Percentiles rank a stretch among this genome's conserved stretches.
Conservation (phyloP, 2,888 invertebrate genomes). For the Metalampra italica region DNA sequence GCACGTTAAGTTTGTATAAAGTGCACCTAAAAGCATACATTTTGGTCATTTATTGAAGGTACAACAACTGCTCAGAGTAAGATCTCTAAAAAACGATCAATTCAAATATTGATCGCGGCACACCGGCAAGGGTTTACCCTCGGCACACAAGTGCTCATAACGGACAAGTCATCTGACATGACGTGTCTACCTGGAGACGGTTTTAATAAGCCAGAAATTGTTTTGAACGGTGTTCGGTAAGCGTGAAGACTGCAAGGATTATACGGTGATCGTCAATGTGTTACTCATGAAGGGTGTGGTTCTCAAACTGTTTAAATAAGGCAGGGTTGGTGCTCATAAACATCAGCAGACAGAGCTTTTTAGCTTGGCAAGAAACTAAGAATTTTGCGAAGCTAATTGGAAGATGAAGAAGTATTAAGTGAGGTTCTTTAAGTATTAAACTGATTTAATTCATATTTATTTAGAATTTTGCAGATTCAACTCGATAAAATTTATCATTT, state of each 20-base stretch:
- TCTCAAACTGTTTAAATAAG: slow-evolving; percentile 41
- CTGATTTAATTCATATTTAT: too few relatives aligned
- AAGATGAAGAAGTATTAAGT: too few relatives aligned
- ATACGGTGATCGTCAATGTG: slow-evolving; percentile 49
- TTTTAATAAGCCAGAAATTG: slow-evolving; percentile 75
- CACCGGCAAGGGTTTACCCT: slow-evolving; percentile 34
- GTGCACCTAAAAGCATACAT: too few relatives aligned
- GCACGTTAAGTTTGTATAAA: too few relatives aligned
- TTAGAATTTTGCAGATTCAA: too few relatives aligned
- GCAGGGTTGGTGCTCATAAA: too few relatives aligned
- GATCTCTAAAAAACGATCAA: not conserved
- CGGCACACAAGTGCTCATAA: slow-evolving; percentile 21
- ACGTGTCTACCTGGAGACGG: slow-evolving; percentile 48
- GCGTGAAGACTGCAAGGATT: slow-evolving; percentile 72
- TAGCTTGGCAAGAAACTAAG: too few relatives aligned
- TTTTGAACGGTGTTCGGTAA: slow-evolving; percentile 67
- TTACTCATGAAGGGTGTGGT: slow-evolving; percentile 24
- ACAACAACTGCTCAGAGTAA: not conserved
- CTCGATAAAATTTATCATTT: too few relatives aligned
- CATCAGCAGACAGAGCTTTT: too few relatives aligned
- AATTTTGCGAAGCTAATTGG: too few relatives aligned
- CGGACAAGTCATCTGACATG: slow-evolving; percentile 31
- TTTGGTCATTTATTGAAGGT: too few relatives aligned
- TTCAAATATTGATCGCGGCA: slow-evolving; percentile 40
- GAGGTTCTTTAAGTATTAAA: too few relatives aligned